These are phyloP conservation scores for Felis chaus DNA, from an alignment of 2,113 vertebrate species.

Conservation along the genomic window DNA sequence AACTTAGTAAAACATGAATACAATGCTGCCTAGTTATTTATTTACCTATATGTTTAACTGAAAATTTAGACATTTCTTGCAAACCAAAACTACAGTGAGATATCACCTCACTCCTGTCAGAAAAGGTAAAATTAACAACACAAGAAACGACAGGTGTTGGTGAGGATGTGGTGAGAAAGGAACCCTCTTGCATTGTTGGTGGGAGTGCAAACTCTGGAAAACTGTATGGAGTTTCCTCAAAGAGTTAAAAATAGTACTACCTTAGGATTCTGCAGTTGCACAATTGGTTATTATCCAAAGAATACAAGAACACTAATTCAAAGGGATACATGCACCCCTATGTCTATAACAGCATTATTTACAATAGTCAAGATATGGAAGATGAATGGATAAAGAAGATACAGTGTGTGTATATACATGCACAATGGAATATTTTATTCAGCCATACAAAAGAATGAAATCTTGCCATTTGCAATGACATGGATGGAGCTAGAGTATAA, in stretches of 20 bases:
- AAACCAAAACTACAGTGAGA: neutral
- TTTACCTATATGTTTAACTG: slow-evolving; percentile 82
- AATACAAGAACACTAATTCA: neutral
- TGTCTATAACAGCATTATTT: neutral
- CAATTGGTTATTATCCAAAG: neutral
- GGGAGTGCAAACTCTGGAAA: neutral
- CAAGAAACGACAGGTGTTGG: neutral
- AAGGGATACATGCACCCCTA: neutral
- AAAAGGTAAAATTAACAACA: neutral
- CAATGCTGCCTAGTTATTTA: slow-evolving; percentile 81
- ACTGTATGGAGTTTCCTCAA: neutral
- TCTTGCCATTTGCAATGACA: neutral
- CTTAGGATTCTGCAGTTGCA: neutral
- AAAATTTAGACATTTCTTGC: slow-evolving; percentile 84
- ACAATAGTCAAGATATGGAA: neutral
- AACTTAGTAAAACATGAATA: slow-evolving; percentile 85
- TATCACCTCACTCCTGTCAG: neutral
- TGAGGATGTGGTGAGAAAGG: neutral
- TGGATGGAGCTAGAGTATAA: neutral
- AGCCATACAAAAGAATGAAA: neutral
- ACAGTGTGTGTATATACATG: neutral
- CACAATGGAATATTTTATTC: neutral
- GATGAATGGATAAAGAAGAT: neutral
- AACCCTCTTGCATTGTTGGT: neutral
- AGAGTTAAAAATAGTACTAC: neutral